These are phyloP conservation scores for Cetoscarus ocellatus DNA, from an alignment of 2,797 vertebrate genomes.

Conservation along the genomic window DNA sequence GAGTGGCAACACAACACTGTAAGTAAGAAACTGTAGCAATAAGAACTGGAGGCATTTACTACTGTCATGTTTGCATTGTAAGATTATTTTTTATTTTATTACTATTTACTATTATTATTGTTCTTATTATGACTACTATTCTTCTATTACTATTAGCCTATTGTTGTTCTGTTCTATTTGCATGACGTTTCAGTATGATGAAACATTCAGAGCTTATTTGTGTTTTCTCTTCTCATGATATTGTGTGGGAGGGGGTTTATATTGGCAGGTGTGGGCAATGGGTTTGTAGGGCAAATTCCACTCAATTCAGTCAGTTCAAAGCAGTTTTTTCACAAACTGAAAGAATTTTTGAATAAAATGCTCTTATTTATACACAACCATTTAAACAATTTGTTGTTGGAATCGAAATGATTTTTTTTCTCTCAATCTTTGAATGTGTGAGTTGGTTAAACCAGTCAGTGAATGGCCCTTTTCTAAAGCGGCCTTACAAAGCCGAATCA, in stretches of 20 bases:
- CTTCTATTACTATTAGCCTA: constrained; percentile 87
- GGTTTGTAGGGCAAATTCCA: constrained; percentile 64
- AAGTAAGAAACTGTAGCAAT: constrained; percentile 91
- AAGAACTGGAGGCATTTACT: constrained; percentile 88
- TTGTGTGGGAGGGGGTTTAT: constrained; percentile 50
- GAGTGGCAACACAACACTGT: constrained; percentile 83
- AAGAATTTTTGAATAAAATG: constrained; percentile 76
- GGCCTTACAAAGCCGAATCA: constrained; percentile 74
- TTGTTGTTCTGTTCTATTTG: constrained; percentile 89
- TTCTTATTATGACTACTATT: constrained; percentile 85
- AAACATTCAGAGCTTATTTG: constrained; percentile 84
- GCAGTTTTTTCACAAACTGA: constrained; percentile 59
- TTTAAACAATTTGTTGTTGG: constrained; percentile 60
- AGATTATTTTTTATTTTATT: constrained; percentile 89
- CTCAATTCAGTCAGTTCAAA: constrained; percentile 70
- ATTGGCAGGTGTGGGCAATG: constrained; percentile 57
- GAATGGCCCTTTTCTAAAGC: constrained; percentile 66
- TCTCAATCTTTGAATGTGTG: constrained; percentile 77
- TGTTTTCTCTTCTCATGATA: constrained; percentile 83
- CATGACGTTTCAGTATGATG: constrained; percentile 88
- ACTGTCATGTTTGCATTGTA: constrained; percentile 90
- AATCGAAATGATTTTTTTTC: constrained; percentile 56
- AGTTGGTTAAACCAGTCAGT: constrained; percentile 56
- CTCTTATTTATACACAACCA: constrained; percentile 76
- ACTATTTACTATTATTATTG: constrained; percentile 87